Percentiles rank a stretch among this genome's conserved stretches.
Conservation (phyloP, 2,113 vertebrate genomes). For the Onychostoma macrolepis region DNA sequence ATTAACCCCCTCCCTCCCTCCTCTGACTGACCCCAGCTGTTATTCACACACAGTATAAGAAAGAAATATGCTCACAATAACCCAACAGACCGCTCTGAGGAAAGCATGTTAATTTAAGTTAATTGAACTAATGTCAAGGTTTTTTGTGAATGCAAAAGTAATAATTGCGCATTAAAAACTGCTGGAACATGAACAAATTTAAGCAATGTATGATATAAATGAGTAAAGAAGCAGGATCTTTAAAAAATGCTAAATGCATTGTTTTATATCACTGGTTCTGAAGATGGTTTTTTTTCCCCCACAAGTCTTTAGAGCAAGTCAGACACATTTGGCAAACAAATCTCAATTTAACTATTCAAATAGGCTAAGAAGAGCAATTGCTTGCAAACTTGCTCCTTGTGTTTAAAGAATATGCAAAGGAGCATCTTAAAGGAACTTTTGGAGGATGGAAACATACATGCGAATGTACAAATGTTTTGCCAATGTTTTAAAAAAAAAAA, state of each 20-base stretch:
- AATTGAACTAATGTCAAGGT: background rate
- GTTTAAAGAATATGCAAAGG: constrained; percentile 5
- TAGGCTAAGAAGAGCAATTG: background rate
- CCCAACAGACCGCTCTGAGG: background rate
- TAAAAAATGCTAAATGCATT: background rate
- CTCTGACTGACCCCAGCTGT: background rate
- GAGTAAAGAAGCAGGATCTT: background rate
- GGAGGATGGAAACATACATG: background rate
- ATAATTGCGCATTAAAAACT: background rate
- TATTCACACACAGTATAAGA: background rate
- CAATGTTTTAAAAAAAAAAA: background rate
- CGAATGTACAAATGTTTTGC: too few species aligned
- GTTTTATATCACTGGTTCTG: background rate
- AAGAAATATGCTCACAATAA: background rate
- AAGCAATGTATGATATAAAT: background rate
- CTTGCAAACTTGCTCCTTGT: constrained; percentile 2
- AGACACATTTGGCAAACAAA: constrained; percentile 23
- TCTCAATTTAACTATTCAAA: constrained; percentile 39
- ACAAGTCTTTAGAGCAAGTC: background rate
- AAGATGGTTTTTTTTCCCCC: background rate
- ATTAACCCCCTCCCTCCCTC: background rate
- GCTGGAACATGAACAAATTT: background rate
- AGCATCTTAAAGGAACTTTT: background rate
- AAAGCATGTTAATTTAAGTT: background rate
- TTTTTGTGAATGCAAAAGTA: background rate